Base-by-base conservation (phyloP, 2,888 invertebrate species). In the Dynastes grantii region DNA sequence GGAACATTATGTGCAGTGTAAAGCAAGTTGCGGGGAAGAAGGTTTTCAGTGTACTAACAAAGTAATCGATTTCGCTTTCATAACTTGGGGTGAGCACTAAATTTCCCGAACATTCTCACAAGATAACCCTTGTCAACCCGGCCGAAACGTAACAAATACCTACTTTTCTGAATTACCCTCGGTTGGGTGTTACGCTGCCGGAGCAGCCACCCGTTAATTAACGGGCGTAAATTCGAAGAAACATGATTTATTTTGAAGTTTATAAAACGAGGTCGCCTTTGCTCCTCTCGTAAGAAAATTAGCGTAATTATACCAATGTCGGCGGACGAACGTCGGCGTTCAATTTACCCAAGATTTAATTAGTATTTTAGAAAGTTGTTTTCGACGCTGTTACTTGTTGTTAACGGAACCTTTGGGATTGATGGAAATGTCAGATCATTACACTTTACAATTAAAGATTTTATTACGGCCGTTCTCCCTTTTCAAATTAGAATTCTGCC, bases 291-390 rank as follows among this genome's bases (percentile, higher is more conserved):
- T 27, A 71, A 71, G 55, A 32, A 16, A 53, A 71, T 71, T 71
- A 71, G 55, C 32, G 55, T 55, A 37, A 71, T 71, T 71, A 55
- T 55, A 55, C 27, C 32, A 32, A 71, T 53, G 32, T 27, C 53
- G 32, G 27, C 53, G 32, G 45, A 70, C 51, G 51, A 70, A 37
- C 32, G 55, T 55, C 55, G 55, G 71, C 55, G 11, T 71, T 71
- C 55, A 71, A 55, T 71, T 63, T 37, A 55, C 32, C n/a, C 71
- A n/a, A 55, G 55, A 55, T 71, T 55, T 71, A 55, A 70, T 67
- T 67, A 67, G 45, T 27, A 67, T 67, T 63, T 49, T 49, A 27
- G 16, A 45, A 49, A 67, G 67, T 67, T 49, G 67, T 67, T 67
- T 22, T 67, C 27, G 67, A 16, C 22, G 45, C 32, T 49, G 67